phyloP scores from a whole-genome alignment of 2,888 invertebrate species.

The Piscicola geometra region DNA sequence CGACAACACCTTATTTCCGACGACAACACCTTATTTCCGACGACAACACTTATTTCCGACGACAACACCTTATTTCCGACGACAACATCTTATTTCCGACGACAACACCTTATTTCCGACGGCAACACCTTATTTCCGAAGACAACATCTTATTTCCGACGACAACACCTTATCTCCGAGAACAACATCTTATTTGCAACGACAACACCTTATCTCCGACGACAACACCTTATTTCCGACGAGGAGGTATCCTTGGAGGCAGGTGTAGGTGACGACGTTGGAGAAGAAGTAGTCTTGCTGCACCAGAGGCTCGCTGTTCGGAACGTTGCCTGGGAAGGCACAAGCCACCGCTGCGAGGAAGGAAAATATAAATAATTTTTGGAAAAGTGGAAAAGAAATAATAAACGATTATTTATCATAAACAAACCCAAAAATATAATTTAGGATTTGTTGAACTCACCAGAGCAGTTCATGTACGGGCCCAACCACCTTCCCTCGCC shows the following conservation, averaged over 20 bases:
- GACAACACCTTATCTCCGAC: too few species aligned
- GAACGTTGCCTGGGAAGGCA: conserved; percentile 80
- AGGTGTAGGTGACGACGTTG: conserved; percentile 79
- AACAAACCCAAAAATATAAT: background rate
- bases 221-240: conserved; percentile 78
- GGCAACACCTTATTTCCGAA: too few species aligned
- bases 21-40: conserved; percentile 78
- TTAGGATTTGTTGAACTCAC: conserved; percentile 59
- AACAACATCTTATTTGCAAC: too few species aligned
- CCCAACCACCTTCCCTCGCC: conserved; percentile 87
- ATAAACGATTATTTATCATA: background rate
- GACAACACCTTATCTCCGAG: too few species aligned
- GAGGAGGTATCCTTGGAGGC: conserved; percentile 85
- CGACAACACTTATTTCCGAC: too few species aligned
- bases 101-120: too few species aligned
- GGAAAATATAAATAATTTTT: background rate
- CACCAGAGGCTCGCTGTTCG: conserved; percentile 80
- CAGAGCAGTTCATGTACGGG: conserved; percentile 88
- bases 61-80: too few species aligned
- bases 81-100: too few species aligned
- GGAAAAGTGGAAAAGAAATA: background rate
- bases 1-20: too few species aligned
- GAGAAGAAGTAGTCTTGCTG: conserved; percentile 89
- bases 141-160: too few species aligned
- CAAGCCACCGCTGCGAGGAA: conserved; percentile 72